A percentile compares a stretch with the other conserved stretches of the same genome.
These are phyloP conservation scores for Microchirus variegatus DNA, from an alignment of 2,797 vertebrate genomes.

Conservation along the genomic window DNA sequence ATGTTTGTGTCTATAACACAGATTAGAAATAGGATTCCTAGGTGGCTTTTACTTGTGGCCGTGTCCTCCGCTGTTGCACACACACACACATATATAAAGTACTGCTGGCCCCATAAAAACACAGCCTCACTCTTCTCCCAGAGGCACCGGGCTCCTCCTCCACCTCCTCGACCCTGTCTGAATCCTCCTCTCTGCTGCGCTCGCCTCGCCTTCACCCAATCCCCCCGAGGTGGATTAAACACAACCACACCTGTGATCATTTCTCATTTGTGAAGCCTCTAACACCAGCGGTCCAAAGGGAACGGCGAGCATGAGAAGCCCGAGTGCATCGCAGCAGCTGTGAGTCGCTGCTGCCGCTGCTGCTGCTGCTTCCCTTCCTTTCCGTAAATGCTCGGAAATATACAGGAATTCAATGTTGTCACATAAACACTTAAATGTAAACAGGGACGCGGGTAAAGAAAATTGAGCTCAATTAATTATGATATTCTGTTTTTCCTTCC, in stretches of 20 bases:
- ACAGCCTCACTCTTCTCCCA: constrained; percentile 38
- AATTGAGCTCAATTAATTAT: constrained; percentile 44
- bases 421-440: constrained; percentile 37
- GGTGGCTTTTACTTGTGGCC: constrained; percentile 33
- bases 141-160: constrained; percentile 31
- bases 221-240: constrained; percentile 66
- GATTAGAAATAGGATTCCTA: constrained; percentile 54
- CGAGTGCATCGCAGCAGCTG: constrained; percentile 56
- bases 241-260: constrained; percentile 75
- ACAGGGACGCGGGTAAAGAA: constrained; percentile 19
- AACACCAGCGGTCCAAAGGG: constrained; percentile 58
- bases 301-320: constrained; percentile 32
- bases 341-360: constrained; percentile 50
- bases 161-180: constrained; percentile 41
- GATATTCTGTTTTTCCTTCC: constrained; percentile 16
- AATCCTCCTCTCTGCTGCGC: constrained; percentile 37
- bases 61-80: constrained; percentile 9
- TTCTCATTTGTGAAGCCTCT: constrained; percentile 67
- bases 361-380: constrained; percentile 19
- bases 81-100: not conserved
- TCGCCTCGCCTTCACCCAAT: constrained; percentile 39
- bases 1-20: constrained; percentile 67
- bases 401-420: constrained; percentile 52
- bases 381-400: constrained; percentile 58
- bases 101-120: constrained; percentile 42